Conservation (phyloP, 30 jellyfish, hydroid and myxozoan genomes). For the Phacellophora camtschatica region DNA sequence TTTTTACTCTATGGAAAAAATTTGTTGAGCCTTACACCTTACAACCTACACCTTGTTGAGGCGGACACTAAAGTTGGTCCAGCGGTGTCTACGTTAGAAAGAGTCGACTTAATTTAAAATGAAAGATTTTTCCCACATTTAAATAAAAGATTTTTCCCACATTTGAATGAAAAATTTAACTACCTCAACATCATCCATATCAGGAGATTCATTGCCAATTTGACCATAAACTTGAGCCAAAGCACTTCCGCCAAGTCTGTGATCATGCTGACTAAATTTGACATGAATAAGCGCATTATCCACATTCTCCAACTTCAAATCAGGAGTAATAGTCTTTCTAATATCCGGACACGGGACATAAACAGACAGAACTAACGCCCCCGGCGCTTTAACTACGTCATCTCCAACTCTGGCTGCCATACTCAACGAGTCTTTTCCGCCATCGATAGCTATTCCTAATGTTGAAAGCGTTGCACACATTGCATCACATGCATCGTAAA, state of each 20-base stretch:
- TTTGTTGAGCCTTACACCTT: no score
- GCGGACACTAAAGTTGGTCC: no score
- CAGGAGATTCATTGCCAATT: slow-evolving; percentile 90
- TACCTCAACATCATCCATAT: slow-evolving; percentile 78
- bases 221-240: slow-evolving; percentile 85
- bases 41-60: no score
- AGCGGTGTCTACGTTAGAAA: neutral
- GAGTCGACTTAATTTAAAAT: no score
- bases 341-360: slow-evolving; percentile 88
- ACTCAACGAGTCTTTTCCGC: slow-evolving; percentile 91
- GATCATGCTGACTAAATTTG: slow-evolving; percentile 11
- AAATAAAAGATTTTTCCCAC: neutral
- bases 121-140: neutral
- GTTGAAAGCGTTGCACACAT: slow-evolving; percentile 58
- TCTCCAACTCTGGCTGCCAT: slow-evolving; percentile 89
- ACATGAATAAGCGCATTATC: slow-evolving; percentile 48
- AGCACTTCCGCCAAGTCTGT: slow-evolving; percentile 86
- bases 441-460: slow-evolving; percentile 86
- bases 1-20: no score
- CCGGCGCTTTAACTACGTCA: slow-evolving; percentile 87
- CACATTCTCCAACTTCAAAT: slow-evolving; percentile 35
- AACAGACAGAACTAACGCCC: slow-evolving; percentile 76
- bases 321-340: slow-evolving; percentile 84
- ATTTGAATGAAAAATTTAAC: neutral
- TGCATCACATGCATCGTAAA: slow-evolving; percentile 81